phyloP scores from a whole-genome alignment of 2,888 invertebrate species.

The Rhagophthalmus giganteus region DNA sequence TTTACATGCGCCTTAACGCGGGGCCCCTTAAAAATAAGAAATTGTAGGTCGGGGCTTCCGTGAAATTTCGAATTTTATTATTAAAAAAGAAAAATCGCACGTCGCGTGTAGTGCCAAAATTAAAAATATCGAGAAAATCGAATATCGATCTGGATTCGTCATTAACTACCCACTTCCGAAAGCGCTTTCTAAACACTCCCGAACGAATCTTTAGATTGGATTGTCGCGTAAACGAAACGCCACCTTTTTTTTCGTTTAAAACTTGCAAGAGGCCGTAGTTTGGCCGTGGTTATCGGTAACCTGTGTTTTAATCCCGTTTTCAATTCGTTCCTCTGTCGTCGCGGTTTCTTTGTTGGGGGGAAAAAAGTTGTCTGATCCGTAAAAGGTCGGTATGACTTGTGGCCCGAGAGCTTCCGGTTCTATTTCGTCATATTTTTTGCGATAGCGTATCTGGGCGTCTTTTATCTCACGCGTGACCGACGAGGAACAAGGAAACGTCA shows the following conservation, averaged over 20 bases:
- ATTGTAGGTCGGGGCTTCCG: background rate
- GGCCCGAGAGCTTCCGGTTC: background rate
- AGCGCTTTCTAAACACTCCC: background rate
- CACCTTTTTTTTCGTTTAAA: background rate
- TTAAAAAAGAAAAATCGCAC: background rate
- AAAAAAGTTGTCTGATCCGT: slow-evolving; percentile 11
- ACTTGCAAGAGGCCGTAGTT: slow-evolving; percentile 2
- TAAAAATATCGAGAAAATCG: background rate
- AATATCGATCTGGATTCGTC: background rate
- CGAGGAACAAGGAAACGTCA: slow-evolving; percentile 13
- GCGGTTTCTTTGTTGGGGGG: background rate
- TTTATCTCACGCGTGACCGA: slow-evolving; percentile 17
- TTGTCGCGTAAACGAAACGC: background rate
- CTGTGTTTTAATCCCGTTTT: slow-evolving; percentile 17
- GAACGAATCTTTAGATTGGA: background rate
- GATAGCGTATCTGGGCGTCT: slow-evolving; percentile 1
- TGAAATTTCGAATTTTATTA: background rate
- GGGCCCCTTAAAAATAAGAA: slow-evolving; percentile 4
- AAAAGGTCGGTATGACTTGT: slow-evolving; percentile 14
- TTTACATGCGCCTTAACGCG: slow-evolving; percentile 38
- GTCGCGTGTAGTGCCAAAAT: background rate
- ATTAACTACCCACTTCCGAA: background rate
- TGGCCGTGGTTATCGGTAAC: slow-evolving; percentile 11
- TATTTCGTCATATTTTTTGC: slow-evolving; percentile 4
- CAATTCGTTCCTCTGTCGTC: slow-evolving; percentile 8